Percentiles rank a stretch among this genome's conserved stretches.
These are phyloP conservation scores for Theocolax elegans DNA, from an alignment of 1,140 invertebrate genomes.

Conservation along the genomic window DNA sequence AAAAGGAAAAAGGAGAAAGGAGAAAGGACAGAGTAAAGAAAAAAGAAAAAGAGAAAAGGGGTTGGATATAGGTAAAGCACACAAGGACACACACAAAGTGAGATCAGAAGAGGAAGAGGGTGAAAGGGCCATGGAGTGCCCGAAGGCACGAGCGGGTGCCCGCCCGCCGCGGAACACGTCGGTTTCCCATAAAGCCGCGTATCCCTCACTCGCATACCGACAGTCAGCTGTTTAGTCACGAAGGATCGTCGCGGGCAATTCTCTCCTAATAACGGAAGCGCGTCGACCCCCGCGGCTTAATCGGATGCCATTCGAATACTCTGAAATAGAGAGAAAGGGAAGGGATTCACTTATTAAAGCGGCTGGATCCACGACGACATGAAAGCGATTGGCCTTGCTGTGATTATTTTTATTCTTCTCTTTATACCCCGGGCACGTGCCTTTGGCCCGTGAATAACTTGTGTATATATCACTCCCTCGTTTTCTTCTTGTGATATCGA, in stretches of 20 bases:
- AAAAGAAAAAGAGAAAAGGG: too few relatives aligned
- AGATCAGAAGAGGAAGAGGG: too few relatives aligned
- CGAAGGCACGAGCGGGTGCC: not conserved
- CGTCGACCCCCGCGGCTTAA: constrained; percentile 46
- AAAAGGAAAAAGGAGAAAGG: too few relatives aligned
- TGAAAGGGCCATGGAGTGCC: not conserved
- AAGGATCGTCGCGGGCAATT: constrained; percentile 46
- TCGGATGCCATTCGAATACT: constrained; percentile 49
- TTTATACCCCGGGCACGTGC: not conserved
- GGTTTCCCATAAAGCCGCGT: not conserved
- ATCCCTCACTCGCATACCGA: not conserved
- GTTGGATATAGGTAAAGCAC: too few relatives aligned
- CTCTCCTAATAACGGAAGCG: constrained; percentile 54
- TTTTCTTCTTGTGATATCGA: too few relatives aligned
- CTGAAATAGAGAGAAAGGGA: not conserved
- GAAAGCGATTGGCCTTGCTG: constrained; percentile 37
- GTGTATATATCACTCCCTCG: too few relatives aligned
- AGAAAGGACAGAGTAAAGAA: too few relatives aligned
- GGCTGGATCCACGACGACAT: not conserved
- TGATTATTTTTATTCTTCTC: constrained; percentile 35
- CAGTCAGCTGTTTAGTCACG: constrained; percentile 55
- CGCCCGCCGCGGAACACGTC: not conserved
- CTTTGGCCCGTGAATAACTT: not conserved
- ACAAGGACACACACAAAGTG: too few relatives aligned
- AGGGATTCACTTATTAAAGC: constrained; percentile 7